Conservation (phyloP, 2,888 invertebrate species). For the Acronicta aceris region DNA sequence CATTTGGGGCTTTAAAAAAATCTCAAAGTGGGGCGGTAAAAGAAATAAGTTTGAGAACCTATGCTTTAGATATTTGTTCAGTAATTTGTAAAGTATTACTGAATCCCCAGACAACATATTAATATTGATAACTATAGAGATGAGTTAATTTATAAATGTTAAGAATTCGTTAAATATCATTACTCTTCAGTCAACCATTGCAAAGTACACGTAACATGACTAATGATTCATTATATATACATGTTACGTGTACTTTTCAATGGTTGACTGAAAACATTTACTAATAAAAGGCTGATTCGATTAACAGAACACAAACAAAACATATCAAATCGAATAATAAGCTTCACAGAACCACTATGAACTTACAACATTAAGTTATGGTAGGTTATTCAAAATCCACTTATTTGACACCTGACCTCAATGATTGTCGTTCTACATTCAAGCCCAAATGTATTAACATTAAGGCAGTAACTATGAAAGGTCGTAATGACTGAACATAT, state of each 20-base stretch:
- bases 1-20: too few species aligned
- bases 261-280: constrained; percentile 17
- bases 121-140: background rate
- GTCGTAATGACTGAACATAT: constrained; percentile 64
- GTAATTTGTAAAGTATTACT: background rate
- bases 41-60: too few species aligned
- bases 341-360: constrained; percentile 20
- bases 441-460: constrained; percentile 47
- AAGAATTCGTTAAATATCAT: background rate
- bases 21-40: too few species aligned
- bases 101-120: background rate
- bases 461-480: constrained; percentile 58
- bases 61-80: too few species aligned
- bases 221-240: too few species aligned
- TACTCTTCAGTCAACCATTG: too few species aligned
- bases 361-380: constrained; percentile 39
- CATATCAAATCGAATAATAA: constrained; percentile 21
- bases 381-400: constrained; percentile 43
- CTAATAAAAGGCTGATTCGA: constrained; percentile 13
- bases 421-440: constrained; percentile 52
- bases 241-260: background rate
- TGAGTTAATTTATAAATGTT: background rate
- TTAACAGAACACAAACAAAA: constrained; percentile 19
- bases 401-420: constrained; percentile 54
- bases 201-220: too few species aligned